Base-by-base conservation (phyloP, 2,888 invertebrate species). In the Parapristionchus giblindavisi region DNA sequence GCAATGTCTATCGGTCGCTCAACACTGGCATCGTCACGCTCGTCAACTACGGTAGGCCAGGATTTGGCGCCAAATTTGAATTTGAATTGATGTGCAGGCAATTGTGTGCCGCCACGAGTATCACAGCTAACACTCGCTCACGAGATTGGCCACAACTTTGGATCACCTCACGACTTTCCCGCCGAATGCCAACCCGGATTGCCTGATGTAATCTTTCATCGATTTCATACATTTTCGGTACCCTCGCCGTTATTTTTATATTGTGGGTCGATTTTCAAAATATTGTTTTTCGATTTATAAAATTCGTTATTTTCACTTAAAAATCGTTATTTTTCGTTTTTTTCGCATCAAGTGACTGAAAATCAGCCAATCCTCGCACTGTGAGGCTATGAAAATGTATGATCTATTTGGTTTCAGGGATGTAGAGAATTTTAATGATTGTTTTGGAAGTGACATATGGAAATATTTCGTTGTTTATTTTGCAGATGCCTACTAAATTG, bases 21-120 rank as follows among this genome's bases (percentile, higher is more conserved):
- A 99, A 99, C 90, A 99, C 98, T 0, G 99, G 98, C 77, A 97
- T 99, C 88, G 97, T 99, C 79, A 99, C 98, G 0, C 95, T 98
- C 89, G 95, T 98, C 79, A 99, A 99, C 91, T 99, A 99, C 90
- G 96, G 96, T 89, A 11, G 29, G 61, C 34, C n/a, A n/a, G n/a
- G n/a, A n/a, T n/a, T n/a, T n/a, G n/a, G n/a, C n/a, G n/a, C n/a
- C n/a, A n/a, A n/a, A n/a, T n/a, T n/a, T n/a, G n/a, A n/a, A n/a
- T n/a, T n/a, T n/a, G 58, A 21, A 58, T 6, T 11, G 3, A n/a
- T n/a, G 58, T 60, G 5, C 70, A 73, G 73, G 73, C 36, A 73
- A 73, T 32, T 61, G 73, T 11, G 98, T 99, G 75, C 96, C 98
- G 75, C 95, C 96, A 0, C 95, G 96, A 90, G 98, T 99, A 34